phyloP scores from a whole-genome alignment of 2,113 vertebrate genomes.

The Etia nguti region DNA sequence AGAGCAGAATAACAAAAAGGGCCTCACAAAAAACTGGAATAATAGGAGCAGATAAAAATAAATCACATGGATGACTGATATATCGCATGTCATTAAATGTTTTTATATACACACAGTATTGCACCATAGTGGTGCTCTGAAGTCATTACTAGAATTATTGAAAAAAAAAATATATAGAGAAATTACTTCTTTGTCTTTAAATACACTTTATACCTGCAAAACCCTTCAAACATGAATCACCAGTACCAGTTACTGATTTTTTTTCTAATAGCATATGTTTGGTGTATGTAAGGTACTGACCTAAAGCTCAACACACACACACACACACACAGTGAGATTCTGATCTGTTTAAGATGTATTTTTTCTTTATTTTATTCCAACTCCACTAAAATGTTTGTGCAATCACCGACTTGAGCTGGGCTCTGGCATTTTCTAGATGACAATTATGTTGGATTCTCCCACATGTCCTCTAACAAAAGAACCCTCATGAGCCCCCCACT shows the following conservation, averaged over 20 bases:
- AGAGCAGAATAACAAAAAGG: not conserved
- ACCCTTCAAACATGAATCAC: too few relatives aligned
- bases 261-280: too few relatives aligned
- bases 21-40: too few relatives aligned
- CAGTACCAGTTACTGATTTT: too few relatives aligned
- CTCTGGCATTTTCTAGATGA: slow-evolving; percentile 53
- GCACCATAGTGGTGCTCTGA: not conserved
- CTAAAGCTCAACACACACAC: too few relatives aligned
- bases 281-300: too few relatives aligned
- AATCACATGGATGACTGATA: not conserved
- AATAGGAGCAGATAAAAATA: not conserved
- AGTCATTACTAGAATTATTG: not conserved
- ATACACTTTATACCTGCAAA: too few relatives aligned
- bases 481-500: slow-evolving; percentile 28
- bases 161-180: not conserved
- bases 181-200: too few relatives aligned
- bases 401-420: not conserved
- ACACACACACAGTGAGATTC: fast-evolving
- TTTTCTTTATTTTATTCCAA: not conserved
- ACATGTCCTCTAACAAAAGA: slow-evolving; percentile 70
- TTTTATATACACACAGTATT: not conserved
- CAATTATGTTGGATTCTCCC: slow-evolving; percentile 56
- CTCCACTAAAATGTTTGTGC: not conserved
- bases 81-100: not conserved
- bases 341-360: not conserved